A percentile compares a stretch with the other conserved stretches of the same genome.
phyloP scores from a whole-genome alignment of 2,888 invertebrate species.

The Gari tellinella region DNA sequence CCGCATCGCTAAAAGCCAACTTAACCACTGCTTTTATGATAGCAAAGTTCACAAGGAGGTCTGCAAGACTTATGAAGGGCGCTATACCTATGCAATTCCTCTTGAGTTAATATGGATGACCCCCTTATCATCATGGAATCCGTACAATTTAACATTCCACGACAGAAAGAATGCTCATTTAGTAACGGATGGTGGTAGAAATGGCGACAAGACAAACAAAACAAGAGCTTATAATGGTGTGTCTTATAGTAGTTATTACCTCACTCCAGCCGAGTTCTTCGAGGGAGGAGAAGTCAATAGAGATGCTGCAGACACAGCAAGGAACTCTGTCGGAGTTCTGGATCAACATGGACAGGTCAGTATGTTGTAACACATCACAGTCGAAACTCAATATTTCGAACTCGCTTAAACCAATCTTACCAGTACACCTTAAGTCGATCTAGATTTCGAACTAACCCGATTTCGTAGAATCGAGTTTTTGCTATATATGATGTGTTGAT shows the following conservation, averaged over 20 bases:
- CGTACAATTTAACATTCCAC: constrained; percentile 58
- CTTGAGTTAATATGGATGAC: constrained; percentile 78
- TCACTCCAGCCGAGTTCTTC: constrained; percentile 67
- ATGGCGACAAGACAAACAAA: constrained; percentile 45
- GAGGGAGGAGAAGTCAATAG: constrained; percentile 53
- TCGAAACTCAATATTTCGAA: too few relatives aligned
- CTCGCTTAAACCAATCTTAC: too few relatives aligned
- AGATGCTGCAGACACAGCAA: constrained; percentile 64
- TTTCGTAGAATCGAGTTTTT: too few relatives aligned
- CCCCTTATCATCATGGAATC: constrained; percentile 77
- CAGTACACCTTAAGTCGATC: too few relatives aligned
- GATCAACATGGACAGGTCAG: constrained; percentile 52
- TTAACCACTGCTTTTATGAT: constrained; percentile 49
- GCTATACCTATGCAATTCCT: constrained; percentile 76
- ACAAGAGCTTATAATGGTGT: constrained; percentile 65
- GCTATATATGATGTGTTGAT: too few relatives aligned
- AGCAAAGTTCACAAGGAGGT: constrained; percentile 34
- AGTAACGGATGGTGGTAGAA: constrained; percentile 38
- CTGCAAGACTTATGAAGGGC: constrained; percentile 43
- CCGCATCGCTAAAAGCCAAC: constrained; percentile 57
- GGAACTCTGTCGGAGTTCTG: constrained; percentile 58
- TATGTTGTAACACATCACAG: too few relatives aligned
- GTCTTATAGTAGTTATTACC: constrained; percentile 47
- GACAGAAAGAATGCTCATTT: not conserved
- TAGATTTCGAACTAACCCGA: too few relatives aligned